Percentiles rank a stretch among this genome's conserved stretches.
Evolutionary conservation across 2,888 invertebrate genomes (phyloP).

Genomic region (Idaea biselata): DNA sequence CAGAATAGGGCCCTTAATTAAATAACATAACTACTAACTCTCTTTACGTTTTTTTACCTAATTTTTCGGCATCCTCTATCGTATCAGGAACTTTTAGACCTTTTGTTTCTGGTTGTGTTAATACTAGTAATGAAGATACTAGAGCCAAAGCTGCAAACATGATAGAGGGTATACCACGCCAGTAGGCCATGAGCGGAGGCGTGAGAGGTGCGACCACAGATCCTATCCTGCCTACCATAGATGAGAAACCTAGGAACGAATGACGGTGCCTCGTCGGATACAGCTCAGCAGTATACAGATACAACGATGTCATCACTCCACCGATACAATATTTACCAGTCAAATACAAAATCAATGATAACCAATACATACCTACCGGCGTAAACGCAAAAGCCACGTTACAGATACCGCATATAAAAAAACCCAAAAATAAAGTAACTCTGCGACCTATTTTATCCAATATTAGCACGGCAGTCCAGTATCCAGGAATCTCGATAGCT

Average conservation of each 20-base stretch:
- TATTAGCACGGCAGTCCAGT: slow-evolving; percentile 81
- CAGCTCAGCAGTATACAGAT: slow-evolving; percentile 85
- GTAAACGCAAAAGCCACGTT: slow-evolving; percentile 77
- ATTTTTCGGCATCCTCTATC: slow-evolving; percentile 67
- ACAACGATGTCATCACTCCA: slow-evolving; percentile 83
- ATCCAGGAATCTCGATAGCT: slow-evolving; percentile 87
- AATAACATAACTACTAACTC: neutral
- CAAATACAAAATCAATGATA: slow-evolving; percentile 73
- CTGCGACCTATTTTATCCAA: slow-evolving; percentile 83
- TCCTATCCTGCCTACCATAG: slow-evolving; percentile 86
- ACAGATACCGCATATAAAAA: slow-evolving; percentile 68
- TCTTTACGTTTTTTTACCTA: slow-evolving; percentile 39
- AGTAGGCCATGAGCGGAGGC: slow-evolving; percentile 80
- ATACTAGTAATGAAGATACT: slow-evolving; percentile 55
- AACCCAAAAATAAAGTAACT: slow-evolving; percentile 59
- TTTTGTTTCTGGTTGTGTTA: slow-evolving; percentile 68
- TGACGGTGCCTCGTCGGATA: slow-evolving; percentile 86
- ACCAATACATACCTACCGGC: slow-evolving; percentile 50
- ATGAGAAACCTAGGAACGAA: slow-evolving; percentile 84
- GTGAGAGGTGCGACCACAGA: slow-evolving; percentile 86
- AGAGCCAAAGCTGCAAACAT: slow-evolving; percentile 65
- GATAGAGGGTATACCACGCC: slow-evolving; percentile 66
- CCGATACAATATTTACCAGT: slow-evolving; percentile 84
- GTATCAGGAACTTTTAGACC: slow-evolving; percentile 68
- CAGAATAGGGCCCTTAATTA: no score